Conservation (phyloP, 2,113 vertebrate species). For the Malurus alboscapulatus region DNA sequence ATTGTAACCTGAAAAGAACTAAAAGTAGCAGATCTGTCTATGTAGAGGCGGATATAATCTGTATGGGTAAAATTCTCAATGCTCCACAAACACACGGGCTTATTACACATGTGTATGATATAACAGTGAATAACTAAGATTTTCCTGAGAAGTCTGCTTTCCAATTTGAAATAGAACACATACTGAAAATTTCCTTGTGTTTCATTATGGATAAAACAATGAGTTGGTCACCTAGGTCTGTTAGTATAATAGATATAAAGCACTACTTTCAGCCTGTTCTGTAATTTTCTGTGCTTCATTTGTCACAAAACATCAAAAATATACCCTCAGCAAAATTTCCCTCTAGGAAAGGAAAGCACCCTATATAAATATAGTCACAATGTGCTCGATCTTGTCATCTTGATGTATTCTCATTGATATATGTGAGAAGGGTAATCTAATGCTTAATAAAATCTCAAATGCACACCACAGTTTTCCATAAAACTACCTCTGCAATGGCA, state of each 20-base stretch:
- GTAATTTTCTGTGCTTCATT: slow-evolving; percentile 58
- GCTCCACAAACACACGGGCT: background rate
- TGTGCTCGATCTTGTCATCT: slow-evolving; percentile 18
- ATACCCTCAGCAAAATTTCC: background rate
- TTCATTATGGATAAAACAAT: slow-evolving; percentile 55
- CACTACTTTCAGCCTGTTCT: slow-evolving; percentile 42
- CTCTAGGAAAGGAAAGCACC: background rate
- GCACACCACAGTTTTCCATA: background rate
- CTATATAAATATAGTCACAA: background rate
- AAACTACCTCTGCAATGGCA: slow-evolving; percentile 10
- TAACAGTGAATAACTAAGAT: background rate
- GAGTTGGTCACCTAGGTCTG: slow-evolving; percentile 25
- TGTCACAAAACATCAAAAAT: slow-evolving; percentile 31
- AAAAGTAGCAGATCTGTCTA: background rate
- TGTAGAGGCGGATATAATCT: background rate
- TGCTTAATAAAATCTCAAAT: slow-evolving; percentile 50
- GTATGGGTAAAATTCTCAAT: background rate
- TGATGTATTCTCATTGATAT: slow-evolving; percentile 16
- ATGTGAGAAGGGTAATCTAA: slow-evolving; percentile 24
- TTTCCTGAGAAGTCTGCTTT: background rate
- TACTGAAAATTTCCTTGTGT: slow-evolving; percentile 30
- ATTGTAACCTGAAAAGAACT: slow-evolving; percentile 36
- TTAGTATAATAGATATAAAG: slow-evolving; percentile 37
- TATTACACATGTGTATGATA: background rate
- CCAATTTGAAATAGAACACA: background rate